Base-by-base conservation (phyloP, 2,888 invertebrate species). In the Notocelia uddmanniana region DNA sequence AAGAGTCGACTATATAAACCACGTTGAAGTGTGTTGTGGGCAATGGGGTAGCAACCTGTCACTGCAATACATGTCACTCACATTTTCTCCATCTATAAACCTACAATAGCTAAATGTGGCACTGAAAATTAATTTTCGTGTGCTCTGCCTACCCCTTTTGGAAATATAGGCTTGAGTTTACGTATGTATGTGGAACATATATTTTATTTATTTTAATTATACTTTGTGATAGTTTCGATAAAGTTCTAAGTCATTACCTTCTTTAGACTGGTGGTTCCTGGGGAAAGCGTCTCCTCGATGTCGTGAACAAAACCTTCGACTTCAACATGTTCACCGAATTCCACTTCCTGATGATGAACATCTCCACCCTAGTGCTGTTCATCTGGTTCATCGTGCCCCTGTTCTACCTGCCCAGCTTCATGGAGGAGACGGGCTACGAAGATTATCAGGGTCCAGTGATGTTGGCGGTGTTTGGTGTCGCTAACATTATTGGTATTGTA, bases 341-440 rank as follows among this genome's bases (percentile, higher is more conserved):
- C 68, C 97, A 97, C 83, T 98, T 97, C 87, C 89, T 97, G 67
- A 95, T 97, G 82, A 96, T 98, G 94, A 97, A 97, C 74, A 83
- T 98, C 15, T 97, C 98, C n/a, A 98, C 98, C 71, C 95, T 98
- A 78, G 95, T 98, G 73, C 94, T 99, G 67, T 99, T 98, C 90
- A 96, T 97, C 81, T 98, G 98, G 97, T 97, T 97, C 88, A 98
- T 99, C 83, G 97, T 99, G 74, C 98, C 98, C 50, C 99, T 99
- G 90, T 97, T 99, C 86, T 99, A 98, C 90, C 95, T 98, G 76
- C 96, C 97, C 45, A 97, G 97, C 81, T 96, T 97, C 85, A 96
- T 98, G 92, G 93, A 94, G 45, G 83, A 82, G 75, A 87, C 80
- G 68, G 95, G 95, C 11, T 95, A 96, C 78, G 95, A 95, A 2